Percentiles rank a stretch among this genome's conserved stretches.
Conservation (phyloP, 37 sponge, comb jelly and placozoan species). For the Halichondria panicea region DNA sequence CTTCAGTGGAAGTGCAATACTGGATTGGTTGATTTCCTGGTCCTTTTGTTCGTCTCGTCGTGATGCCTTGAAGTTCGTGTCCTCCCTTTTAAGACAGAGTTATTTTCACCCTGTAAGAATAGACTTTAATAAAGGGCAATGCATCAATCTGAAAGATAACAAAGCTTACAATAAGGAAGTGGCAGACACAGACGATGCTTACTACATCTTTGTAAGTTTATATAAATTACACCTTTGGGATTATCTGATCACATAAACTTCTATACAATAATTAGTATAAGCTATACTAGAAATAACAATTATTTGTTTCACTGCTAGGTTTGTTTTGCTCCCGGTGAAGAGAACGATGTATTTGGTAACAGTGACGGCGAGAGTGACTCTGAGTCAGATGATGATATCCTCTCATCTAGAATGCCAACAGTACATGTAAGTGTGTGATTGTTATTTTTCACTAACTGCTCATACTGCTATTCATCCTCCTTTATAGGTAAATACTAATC, state of each 20-base stretch:
- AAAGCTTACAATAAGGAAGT: background rate
- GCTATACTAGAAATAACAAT: too few species aligned
- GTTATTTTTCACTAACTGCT: too few species aligned
- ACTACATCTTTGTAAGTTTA: slow-evolving; percentile 57
- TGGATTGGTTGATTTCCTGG: slow-evolving; percentile 66
- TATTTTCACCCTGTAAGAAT: slow-evolving; percentile 44
- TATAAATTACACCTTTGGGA: background rate
- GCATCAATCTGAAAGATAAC: slow-evolving; percentile 2
- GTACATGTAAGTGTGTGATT: too few species aligned
- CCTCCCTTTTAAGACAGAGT: slow-evolving; percentile 42
- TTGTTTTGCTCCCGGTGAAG: slow-evolving; percentile 20
- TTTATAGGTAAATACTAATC: background rate
- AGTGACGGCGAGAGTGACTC: slow-evolving; percentile 12
- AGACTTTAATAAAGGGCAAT: background rate
- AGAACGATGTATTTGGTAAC: slow-evolving; percentile 2
- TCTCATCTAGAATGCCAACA: background rate
- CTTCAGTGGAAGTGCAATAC: slow-evolving; percentile 42
- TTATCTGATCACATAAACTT: too few species aligned
- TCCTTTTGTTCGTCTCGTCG: slow-evolving; percentile 38
- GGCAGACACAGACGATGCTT: slow-evolving; percentile 37
- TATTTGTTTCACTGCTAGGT: background rate
- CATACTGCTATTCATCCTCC: too few species aligned
- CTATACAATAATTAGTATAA: too few species aligned
- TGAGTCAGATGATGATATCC: slow-evolving; percentile 26
- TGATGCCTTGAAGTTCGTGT: slow-evolving; percentile 24